phyloP scores from a whole-genome alignment of 2,113 vertebrate genomes.

The Meriones unguiculatus region DNA sequence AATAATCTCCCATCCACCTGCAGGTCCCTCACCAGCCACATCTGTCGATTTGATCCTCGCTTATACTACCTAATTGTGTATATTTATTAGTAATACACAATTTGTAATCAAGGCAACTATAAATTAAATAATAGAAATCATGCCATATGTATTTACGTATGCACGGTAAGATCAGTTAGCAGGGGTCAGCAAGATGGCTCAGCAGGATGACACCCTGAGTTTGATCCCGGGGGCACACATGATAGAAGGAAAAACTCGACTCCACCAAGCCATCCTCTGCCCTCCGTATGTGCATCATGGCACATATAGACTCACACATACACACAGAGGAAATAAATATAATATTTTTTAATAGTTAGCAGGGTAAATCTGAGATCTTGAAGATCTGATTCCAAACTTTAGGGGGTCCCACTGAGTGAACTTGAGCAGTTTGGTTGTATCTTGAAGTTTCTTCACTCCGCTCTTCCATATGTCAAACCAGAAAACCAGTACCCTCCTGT shows the following conservation, averaged over 20 bases:
- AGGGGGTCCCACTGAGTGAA: background rate
- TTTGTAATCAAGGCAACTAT: background rate
- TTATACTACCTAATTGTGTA: background rate
- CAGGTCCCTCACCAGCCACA: background rate
- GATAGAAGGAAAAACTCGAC: background rate
- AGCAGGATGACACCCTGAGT: background rate
- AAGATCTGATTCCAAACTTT: background rate
- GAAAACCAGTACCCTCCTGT: background rate
- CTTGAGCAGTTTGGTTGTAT: background rate
- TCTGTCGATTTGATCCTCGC: background rate
- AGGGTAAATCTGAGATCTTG: background rate
- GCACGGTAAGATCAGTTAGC: background rate
- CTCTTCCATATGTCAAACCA: slow-evolving; percentile 5
- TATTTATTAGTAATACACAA: background rate
- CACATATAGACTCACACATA: background rate
- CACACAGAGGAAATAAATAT: background rate
- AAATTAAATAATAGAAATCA: slow-evolving; percentile 6
- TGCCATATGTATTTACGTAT: background rate
- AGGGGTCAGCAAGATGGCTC: background rate
- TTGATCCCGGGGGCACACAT: background rate
- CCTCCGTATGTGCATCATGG: background rate
- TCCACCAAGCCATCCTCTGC: background rate
- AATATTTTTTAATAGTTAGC: background rate
- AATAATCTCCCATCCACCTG: background rate
- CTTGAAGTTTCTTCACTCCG: background rate